These are phyloP conservation scores for Pherbina coryleti DNA, from an alignment of 2,888 invertebrate species.

Conservation along the genomic window DNA sequence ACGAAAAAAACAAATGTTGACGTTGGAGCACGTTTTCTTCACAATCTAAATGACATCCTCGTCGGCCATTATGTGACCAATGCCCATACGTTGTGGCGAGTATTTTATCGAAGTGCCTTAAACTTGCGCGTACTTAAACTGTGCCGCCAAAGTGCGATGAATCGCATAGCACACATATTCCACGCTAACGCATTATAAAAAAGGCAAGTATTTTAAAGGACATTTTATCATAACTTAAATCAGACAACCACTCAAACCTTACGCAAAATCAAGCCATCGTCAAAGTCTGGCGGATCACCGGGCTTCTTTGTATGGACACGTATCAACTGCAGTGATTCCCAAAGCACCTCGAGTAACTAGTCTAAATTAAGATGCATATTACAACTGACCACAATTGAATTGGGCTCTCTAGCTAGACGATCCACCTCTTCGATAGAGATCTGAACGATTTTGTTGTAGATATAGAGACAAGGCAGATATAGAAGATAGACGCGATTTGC, in stretches of 20 bases:
- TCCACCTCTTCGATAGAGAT: conserved; percentile 99
- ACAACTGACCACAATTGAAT: conserved; percentile 96
- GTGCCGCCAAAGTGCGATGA: conserved; percentile 91
- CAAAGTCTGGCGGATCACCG: conserved; percentile 96
- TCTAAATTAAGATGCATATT: conserved; percentile 99
- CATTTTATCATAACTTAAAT: neutral
- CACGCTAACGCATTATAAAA: conserved; percentile 83
- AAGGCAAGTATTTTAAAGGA: neutral
- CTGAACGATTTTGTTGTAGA: conserved; percentile 99
- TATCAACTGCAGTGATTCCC: conserved; percentile 94
- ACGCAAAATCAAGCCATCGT: conserved; percentile 93
- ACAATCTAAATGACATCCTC: conserved; percentile 99
- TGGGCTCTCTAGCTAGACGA: conserved; percentile 87
- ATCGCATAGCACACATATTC: conserved; percentile 98
- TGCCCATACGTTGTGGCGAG: conserved; percentile 96
- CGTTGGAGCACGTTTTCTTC: no score
- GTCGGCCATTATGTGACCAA: conserved; percentile 90
- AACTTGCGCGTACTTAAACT: conserved; percentile 96
- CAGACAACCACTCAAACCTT: conserved; percentile 67
- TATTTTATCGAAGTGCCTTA: conserved; percentile 99
- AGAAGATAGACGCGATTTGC: conserved; percentile 97
- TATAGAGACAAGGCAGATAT: conserved; percentile 96
- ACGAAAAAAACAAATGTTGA: no score
- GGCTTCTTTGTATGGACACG: conserved; percentile 99
- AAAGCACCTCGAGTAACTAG: conserved; percentile 89